Base-by-base conservation (phyloP, 2,113 vertebrate species). In the Microcebus jonahi region DNA sequence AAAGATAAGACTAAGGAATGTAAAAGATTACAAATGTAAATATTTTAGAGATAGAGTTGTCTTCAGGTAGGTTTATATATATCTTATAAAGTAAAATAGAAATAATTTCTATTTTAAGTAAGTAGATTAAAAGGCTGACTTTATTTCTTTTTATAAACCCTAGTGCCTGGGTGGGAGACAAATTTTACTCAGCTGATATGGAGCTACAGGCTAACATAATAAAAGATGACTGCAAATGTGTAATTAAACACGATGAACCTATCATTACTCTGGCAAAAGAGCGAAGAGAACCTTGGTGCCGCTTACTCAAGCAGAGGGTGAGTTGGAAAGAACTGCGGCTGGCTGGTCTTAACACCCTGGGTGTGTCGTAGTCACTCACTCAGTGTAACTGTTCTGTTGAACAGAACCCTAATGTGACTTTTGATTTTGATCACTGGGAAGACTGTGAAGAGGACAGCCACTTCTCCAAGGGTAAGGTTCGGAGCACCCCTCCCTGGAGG, bases 401-500 rank as follows among this genome's bases (percentile, higher is more conserved):
- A 95, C 98, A 99, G 99, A 98, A 98, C 87, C 97, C 88, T 71
- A 98, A 97, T 0, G 98, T 99, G 91, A 97, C 98, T 61, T 97
- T 99, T 50, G 99, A 99, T 92, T 98, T 99, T 87, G 98, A 99
- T 83, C 98, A 97, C 73, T 98, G 98, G 97, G 97, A 99, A 83
- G 98, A 98, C 14, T 73, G 81, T 84, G 98, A 99, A 86, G 98
- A 99, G 80, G 97, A 95, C 13, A 80, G 31, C 29, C 96, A 81
- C 48, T 97, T 98, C 86, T 59, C 85, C 75, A 57, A 63, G 67
- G 98, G 99, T 99, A 97, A 98, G 98, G 50, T 9, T 55, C 36
- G 8, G 79, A 36, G 15, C 15, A 1, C 93, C 76, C 20, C 20
- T 45, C 34, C 48, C 23, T 57, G 0, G 65, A 14, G 29, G 23